Conservation (phyloP, 2,888 invertebrate species). For the Galerucella nymphaeae region DNA sequence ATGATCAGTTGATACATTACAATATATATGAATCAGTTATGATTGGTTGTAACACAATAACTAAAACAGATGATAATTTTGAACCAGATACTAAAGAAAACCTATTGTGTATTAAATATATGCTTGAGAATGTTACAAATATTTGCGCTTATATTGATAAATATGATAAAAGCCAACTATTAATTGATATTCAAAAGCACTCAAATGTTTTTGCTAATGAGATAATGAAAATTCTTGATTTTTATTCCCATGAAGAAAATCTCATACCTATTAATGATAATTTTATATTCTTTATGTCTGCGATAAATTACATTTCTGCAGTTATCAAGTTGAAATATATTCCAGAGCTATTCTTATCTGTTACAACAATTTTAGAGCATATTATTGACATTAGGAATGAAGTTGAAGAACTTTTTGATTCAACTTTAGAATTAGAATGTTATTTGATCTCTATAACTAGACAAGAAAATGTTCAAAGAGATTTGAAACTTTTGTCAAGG, state of each 20-base stretch:
- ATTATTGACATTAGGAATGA: constrained; percentile 47
- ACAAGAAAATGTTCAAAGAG: constrained; percentile 43
- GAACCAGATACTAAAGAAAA: constrained; percentile 51
- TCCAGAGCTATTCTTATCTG: constrained; percentile 46
- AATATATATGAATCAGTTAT: constrained; percentile 48
- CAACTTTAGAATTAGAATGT: constrained; percentile 52
- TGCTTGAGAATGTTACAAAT: constrained; percentile 55
- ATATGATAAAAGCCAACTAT: constrained; percentile 41
- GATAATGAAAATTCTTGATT: constrained; percentile 49
- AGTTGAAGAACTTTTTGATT: constrained; percentile 47
- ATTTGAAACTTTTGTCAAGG: constrained; percentile 46
- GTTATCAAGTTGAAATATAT: constrained; percentile 49
- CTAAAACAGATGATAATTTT: constrained; percentile 44
- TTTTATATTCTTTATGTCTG: constrained; percentile 53
- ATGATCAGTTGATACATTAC: constrained; percentile 44
- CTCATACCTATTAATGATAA: constrained; percentile 53
- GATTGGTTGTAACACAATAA: constrained; percentile 50
- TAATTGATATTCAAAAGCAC: constrained; percentile 41
- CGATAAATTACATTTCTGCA: constrained; percentile 52
- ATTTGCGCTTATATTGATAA: constrained; percentile 51
- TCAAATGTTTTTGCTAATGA: constrained; percentile 46
- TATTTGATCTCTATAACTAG: constrained; percentile 51
- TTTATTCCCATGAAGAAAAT: constrained; percentile 52
- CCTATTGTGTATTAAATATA: constrained; percentile 47
- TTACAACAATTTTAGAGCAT: constrained; percentile 50